These are phyloP conservation scores for Ivindomyrus marchei DNA, from an alignment of 2,113 vertebrate genomes.

Conservation along the genomic window DNA sequence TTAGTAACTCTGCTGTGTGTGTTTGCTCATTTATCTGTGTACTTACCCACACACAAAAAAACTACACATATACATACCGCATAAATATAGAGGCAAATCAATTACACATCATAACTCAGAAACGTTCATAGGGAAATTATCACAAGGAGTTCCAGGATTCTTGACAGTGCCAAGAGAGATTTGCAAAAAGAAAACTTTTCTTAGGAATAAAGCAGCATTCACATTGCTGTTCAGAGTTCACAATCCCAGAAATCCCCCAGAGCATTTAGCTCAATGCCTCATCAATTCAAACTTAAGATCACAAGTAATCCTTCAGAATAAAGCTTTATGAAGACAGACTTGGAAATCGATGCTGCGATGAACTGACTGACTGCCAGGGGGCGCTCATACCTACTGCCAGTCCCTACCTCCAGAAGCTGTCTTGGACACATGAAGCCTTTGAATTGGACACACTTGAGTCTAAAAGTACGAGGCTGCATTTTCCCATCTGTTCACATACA, in stretches of 20 bases:
- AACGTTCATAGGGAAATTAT: background rate
- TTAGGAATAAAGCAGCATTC: background rate
- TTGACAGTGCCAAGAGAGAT: background rate
- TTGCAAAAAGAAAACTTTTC: background rate
- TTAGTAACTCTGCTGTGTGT: background rate
- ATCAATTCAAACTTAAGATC: background rate
- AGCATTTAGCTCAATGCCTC: background rate
- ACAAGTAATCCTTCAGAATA: background rate
- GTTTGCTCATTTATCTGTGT: background rate
- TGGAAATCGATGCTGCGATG: background rate
- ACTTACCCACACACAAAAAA: background rate
- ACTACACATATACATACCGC: background rate
- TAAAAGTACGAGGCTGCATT: background rate
- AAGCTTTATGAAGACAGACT: background rate
- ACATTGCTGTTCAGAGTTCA: background rate
- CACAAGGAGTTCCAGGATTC: background rate
- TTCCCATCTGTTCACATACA: constrained; percentile 2
- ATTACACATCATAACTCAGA: background rate
- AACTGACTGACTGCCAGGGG: background rate
- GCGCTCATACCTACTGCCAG: background rate
- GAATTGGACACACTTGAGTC: constrained; percentile 11
- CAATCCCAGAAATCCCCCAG: background rate
- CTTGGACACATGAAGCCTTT: constrained; percentile 11
- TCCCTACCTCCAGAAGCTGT: background rate
- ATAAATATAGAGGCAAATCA: background rate